These are phyloP conservation scores for Argopecten irradians DNA, from an alignment of 1,140 invertebrate genomes.

Conservation along the genomic window DNA sequence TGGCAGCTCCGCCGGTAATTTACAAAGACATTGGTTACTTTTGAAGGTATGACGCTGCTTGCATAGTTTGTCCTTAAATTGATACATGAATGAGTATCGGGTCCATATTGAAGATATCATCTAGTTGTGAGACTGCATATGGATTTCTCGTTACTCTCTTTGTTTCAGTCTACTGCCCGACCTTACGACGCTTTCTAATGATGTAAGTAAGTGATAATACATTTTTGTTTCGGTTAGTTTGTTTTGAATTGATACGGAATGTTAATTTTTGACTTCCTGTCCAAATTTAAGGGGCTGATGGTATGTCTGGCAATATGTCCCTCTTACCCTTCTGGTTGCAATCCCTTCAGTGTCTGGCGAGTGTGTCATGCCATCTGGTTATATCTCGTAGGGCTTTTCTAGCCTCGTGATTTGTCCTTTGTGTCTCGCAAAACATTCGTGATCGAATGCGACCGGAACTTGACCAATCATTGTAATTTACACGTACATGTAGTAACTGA, in stretches of 20 bases:
- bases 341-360: not conserved
- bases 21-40: too few species aligned
- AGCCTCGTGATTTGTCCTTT: not conserved
- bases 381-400: not conserved
- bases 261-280: not conserved
- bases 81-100: too few species aligned
- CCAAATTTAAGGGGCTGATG: not conserved
- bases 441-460: not conserved
- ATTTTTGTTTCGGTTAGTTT: slow-evolving; percentile 17
- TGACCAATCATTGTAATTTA: not conserved
- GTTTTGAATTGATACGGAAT: not conserved
- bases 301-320: not conserved
- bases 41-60: too few species aligned
- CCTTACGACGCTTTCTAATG: not conserved
- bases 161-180: not conserved
- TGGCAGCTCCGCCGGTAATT: too few species aligned
- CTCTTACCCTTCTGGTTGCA: not conserved
- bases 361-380: not conserved
- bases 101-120: too few species aligned
- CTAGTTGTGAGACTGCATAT: too few species aligned
- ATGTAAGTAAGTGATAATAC: not conserved
- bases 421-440: not conserved
- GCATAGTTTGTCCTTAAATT: too few species aligned
- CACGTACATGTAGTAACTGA: too few species aligned
- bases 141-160: too few species aligned